Evolutionary conservation across 2,113 vertebrate genomes (phyloP).

Genomic region (Vanacampus margaritifer): DNA sequence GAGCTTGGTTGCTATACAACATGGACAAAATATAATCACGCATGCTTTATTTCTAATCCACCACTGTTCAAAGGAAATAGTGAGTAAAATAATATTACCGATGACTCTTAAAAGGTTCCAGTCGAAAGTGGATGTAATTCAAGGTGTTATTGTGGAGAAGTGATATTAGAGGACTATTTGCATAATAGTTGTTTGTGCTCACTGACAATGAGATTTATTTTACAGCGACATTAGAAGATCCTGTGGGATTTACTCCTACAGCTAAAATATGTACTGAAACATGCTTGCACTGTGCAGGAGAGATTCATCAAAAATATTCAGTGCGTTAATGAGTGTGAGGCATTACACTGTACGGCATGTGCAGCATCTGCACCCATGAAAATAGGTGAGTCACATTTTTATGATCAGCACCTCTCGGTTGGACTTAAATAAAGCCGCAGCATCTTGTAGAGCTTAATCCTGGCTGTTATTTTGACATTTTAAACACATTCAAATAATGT

Average conservation of each 20-base stretch:
- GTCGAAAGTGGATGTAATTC: background rate
- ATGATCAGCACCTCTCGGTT: conserved; percentile 18
- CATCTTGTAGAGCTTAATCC: conserved; percentile 36
- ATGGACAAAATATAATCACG: too few species aligned
- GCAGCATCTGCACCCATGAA: too few species aligned
- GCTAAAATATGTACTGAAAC: conserved; percentile 15
- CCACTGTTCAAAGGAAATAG: background rate
- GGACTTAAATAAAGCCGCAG: conserved; percentile 33
- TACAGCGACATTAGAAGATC: conserved; percentile 5
- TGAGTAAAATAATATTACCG: conserved; percentile 4
- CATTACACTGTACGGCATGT: background rate
- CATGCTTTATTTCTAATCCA: too few species aligned
- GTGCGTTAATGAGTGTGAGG: conserved; percentile 4
- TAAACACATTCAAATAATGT: too few species aligned
- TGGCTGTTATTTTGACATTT: conserved; percentile 22
- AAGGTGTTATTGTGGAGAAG: background rate
- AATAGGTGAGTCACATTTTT: conserved; percentile 9
- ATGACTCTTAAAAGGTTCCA: background rate
- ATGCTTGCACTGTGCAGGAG: conserved; percentile 3
- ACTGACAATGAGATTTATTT: conserved; percentile 21
- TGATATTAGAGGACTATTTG: background rate
- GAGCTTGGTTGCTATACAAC: too few species aligned
- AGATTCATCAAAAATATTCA: conserved; percentile 20
- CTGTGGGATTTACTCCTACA: conserved; percentile 25
- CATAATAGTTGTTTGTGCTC: conserved; percentile 13